Percentiles rank a stretch among this genome's conserved stretches.
Conservation (phyloP, 2,888 invertebrate species). For the Bursaphelenchus okinawaensis region DNA sequence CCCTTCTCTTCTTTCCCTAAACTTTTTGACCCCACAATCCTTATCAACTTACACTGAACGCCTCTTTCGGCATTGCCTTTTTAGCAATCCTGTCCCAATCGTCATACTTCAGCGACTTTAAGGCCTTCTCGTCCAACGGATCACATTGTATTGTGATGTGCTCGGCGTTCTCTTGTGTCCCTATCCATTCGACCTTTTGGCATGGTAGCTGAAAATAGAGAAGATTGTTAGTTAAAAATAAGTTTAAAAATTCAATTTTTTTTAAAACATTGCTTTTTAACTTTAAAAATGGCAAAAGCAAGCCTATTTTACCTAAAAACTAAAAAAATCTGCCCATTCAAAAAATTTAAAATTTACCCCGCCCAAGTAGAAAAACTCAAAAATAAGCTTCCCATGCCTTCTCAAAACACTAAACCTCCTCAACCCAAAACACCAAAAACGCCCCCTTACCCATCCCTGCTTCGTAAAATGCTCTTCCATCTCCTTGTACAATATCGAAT, state of each 20-base stretch:
- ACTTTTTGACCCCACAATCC: too few relatives aligned
- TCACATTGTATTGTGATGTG: not conserved
- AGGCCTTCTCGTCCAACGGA: not conserved
- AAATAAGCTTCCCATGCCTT: not conserved
- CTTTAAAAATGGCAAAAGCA: too few relatives aligned
- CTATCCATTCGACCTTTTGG: not conserved
- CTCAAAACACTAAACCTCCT: not conserved
- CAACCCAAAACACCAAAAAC: not conserved
- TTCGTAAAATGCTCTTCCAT: not conserved
- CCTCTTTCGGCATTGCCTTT: too few relatives aligned
- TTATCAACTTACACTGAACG: too few relatives aligned
- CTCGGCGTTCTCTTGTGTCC: not conserved
- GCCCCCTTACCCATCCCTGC: not conserved
- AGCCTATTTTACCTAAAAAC: too few relatives aligned
- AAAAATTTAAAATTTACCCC: not conserved
- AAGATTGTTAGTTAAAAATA: not conserved
- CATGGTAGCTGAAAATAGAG: not conserved
- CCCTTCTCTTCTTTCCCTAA: too few relatives aligned
- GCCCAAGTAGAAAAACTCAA: too few relatives aligned
- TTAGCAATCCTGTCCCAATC: too few relatives aligned
- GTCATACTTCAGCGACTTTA: not conserved
- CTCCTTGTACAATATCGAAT: not conserved
- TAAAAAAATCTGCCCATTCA: not conserved
- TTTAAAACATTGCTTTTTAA: not conserved
- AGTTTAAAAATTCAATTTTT: not conserved